Percentiles rank a stretch among this genome's conserved stretches.
Evolutionary conservation across 2,888 invertebrate species (phyloP).

Genomic region (Ptychoptera contaminata): DNA sequence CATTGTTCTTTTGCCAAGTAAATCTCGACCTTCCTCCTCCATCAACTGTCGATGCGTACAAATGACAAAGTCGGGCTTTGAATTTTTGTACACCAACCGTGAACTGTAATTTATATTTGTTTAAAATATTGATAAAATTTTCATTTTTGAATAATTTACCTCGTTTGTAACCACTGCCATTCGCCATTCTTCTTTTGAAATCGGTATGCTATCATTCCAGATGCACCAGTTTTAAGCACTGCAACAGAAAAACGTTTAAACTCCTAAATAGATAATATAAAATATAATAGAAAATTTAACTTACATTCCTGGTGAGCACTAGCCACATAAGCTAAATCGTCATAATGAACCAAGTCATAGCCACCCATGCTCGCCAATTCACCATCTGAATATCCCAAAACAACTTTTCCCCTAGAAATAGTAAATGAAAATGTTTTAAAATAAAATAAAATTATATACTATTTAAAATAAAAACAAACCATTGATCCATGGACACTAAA

Average conservation of each 20-base stretch:
- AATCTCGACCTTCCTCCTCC: constrained; percentile 98
- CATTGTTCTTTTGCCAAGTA: constrained; percentile 83
- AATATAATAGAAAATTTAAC: constrained; percentile 25
- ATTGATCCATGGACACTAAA: constrained; percentile 93
- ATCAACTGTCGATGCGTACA: constrained; percentile 97
- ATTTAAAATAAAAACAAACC: constrained; percentile 34
- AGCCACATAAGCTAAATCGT: constrained; percentile 93
- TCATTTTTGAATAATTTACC: constrained; percentile 18
- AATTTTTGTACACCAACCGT: constrained; percentile 95
- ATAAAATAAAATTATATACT: too few species aligned
- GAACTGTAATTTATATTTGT: constrained; percentile 39
- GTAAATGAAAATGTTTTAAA: too few species aligned
- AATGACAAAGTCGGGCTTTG: constrained; percentile 97
- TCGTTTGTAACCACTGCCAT: constrained; percentile 97
- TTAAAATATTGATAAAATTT: too few species aligned
- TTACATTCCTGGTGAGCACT: constrained; percentile 99
- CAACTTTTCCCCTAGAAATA: constrained; percentile 69
- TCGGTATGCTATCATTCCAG: constrained; percentile 97
- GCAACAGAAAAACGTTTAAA: constrained; percentile 19
- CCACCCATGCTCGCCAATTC: constrained; percentile 89
- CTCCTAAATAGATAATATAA: neutral
- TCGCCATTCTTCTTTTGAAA: constrained; percentile 86
- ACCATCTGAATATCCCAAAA: constrained; percentile 87
- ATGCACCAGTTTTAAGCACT: constrained; percentile 98
- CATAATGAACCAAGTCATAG: constrained; percentile 94